Conservation (phyloP, 2,888 invertebrate genomes). For the Acanthosepion lycidas region DNA sequence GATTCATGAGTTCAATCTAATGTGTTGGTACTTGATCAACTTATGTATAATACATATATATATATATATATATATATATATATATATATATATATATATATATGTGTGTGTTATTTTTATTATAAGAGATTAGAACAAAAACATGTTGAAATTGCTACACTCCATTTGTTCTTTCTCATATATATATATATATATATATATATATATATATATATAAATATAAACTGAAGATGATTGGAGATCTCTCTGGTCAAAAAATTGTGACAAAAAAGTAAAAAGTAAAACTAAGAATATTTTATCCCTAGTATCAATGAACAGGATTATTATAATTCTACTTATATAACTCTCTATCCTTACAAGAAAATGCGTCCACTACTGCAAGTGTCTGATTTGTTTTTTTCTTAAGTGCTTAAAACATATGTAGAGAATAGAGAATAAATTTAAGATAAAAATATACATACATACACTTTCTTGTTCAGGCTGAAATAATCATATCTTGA, state of each 20-base stretch:
- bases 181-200: neutral
- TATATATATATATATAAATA: neutral
- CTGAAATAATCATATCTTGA: neutral
- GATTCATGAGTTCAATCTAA: slow-evolving; percentile 42
- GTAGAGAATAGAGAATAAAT: neutral
- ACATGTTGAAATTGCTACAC: no score
- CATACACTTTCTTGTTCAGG: neutral
- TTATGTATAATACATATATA: neutral
- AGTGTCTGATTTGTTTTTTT: slow-evolving; percentile 23
- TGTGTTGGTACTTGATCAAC: slow-evolving; percentile 37
- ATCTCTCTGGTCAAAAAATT: slow-evolving; percentile 15
- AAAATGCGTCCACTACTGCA: slow-evolving; percentile 25
- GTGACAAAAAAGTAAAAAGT: neutral
- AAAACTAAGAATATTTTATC: neutral
- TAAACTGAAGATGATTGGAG: neutral
- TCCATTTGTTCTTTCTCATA: no score
- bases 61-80: no score
- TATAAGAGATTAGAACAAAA: no score
- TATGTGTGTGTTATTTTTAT: no score
- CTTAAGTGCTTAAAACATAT: neutral
- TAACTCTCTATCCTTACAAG: neutral
- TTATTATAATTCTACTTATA: neutral
- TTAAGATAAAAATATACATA: neutral
- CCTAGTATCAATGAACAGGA: neutral
- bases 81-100: no score